phyloP scores from a whole-genome alignment of 2,888 invertebrate genomes.

The Rotaria sp. region DNA sequence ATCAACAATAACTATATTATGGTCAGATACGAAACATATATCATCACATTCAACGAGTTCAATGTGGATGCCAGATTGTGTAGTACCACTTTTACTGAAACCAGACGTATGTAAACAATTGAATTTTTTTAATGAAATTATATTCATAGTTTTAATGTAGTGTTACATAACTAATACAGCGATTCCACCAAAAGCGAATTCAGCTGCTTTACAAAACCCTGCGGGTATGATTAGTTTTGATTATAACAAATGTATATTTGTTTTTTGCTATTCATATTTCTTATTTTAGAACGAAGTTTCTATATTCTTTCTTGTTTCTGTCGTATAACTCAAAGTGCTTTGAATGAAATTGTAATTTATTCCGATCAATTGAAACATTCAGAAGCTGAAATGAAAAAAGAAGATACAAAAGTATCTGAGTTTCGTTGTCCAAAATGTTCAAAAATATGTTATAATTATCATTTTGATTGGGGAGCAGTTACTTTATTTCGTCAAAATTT shows the following conservation, averaged over 20 bases:
- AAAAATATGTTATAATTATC: neutral
- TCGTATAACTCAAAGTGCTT: neutral
- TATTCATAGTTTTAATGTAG: neutral
- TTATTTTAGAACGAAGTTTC: neutral
- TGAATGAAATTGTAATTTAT: neutral
- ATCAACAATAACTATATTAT: neutral
- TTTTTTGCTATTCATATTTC: too few relatives aligned
- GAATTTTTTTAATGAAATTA: neutral
- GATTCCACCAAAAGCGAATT: neutral
- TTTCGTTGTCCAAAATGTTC: neutral
- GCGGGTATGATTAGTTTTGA: neutral
- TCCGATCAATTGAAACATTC: neutral
- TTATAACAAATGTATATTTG: too few relatives aligned
- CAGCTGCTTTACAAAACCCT: neutral
- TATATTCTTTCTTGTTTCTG: slow-evolving; percentile 2
- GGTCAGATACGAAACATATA: slow-evolving; percentile 16
- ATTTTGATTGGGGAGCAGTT: neutral
- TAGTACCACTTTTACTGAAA: slow-evolving; percentile 4
- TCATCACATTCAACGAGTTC: neutral
- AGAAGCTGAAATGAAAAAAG: neutral
- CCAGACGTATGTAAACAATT: neutral
- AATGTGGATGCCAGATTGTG: neutral
- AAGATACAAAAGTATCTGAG: neutral
- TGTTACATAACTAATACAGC: neutral
- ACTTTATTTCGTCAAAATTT: neutral